Evolutionary conservation across 2,797 vertebrate genomes (phyloP).

Genomic region (Esox lucius): DNA sequence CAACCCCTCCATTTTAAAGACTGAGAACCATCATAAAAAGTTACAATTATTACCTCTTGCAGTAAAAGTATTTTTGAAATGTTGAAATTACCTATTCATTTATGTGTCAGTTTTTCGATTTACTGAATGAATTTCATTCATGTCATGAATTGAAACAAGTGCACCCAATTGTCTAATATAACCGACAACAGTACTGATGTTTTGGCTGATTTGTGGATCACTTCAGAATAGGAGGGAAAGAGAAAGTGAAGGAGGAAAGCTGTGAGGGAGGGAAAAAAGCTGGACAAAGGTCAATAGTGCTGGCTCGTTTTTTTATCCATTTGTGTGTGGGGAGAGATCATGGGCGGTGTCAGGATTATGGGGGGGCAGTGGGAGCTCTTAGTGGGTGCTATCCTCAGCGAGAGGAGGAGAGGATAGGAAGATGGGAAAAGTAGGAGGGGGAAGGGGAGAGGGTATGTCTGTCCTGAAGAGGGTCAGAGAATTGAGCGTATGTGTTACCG

Average conservation of each 20-base stretch:
- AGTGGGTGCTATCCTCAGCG: conserved; percentile 24
- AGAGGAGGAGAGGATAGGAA: neutral
- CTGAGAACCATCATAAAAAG: too few relatives aligned
- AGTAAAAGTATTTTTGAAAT: neutral
- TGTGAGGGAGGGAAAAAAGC: conserved; percentile 9
- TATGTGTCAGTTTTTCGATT: neutral
- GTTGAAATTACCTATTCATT: neutral
- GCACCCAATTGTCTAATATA: neutral
- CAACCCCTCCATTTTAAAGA: too few relatives aligned
- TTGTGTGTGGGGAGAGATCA: conserved; percentile 35
- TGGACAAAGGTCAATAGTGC: neutral
- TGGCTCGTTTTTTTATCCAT: conserved; percentile 44
- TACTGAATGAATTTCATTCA: neutral
- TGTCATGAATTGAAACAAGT: neutral
- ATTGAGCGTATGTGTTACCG: neutral
- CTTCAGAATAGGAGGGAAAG: conserved; percentile 4
- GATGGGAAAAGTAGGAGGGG: neutral
- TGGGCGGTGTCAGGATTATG: conserved; percentile 23
- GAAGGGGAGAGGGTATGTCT: conserved; percentile 29
- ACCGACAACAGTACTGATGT: neutral
- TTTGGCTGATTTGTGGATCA: conserved; percentile 20
- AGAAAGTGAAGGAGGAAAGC: conserved; percentile 15
- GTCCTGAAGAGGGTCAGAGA: conserved; percentile 30
- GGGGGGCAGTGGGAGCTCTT: conserved; percentile 42
- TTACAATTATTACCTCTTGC: neutral